phyloP scores from a whole-genome alignment of 2,797 vertebrate species.

The Miichthys miiuy region DNA sequence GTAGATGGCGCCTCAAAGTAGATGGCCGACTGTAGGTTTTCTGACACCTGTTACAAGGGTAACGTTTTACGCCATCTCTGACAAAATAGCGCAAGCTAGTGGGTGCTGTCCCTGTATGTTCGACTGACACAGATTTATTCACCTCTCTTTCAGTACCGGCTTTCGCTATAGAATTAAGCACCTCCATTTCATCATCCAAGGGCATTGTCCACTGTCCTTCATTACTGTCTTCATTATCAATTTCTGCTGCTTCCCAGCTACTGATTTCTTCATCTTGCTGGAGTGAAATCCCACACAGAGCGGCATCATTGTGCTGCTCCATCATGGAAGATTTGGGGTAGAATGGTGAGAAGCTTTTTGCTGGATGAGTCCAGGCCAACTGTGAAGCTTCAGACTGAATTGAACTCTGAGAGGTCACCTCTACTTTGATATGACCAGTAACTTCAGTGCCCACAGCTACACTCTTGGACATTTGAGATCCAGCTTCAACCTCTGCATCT shows the following conservation, averaged over 20 bases:
- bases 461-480: conserved; percentile 37
- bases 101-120: conserved; percentile 12
- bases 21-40: conserved; percentile 83
- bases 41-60: conserved; percentile 84
- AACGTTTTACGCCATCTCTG: conserved; percentile 78
- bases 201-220: conserved; percentile 84
- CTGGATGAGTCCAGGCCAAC: conserved; percentile 54
- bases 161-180: conserved; percentile 61
- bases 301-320: conserved; percentile 43
- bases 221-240: conserved; percentile 41
- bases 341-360: conserved; percentile 71
- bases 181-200: conserved; percentile 82
- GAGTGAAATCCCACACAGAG: conserved; percentile 26
- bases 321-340: conserved; percentile 46
- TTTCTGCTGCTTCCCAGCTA: conserved; percentile 42
- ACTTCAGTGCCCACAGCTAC: conserved; percentile 77
- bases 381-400: conserved; percentile 50
- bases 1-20: conserved; percentile 87
- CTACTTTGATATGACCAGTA: conserved; percentile 71
- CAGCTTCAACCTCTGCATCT: conserved; percentile 17
- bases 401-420: conserved; percentile 55
- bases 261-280: conserved; percentile 51
- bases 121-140: conserved; percentile 34
- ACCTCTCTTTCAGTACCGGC: conserved; percentile 31
- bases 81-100: conserved; percentile 68